These are phyloP conservation scores for Nomia melanderi DNA, from an alignment of 1,140 invertebrate species.

Conservation along the genomic window DNA sequence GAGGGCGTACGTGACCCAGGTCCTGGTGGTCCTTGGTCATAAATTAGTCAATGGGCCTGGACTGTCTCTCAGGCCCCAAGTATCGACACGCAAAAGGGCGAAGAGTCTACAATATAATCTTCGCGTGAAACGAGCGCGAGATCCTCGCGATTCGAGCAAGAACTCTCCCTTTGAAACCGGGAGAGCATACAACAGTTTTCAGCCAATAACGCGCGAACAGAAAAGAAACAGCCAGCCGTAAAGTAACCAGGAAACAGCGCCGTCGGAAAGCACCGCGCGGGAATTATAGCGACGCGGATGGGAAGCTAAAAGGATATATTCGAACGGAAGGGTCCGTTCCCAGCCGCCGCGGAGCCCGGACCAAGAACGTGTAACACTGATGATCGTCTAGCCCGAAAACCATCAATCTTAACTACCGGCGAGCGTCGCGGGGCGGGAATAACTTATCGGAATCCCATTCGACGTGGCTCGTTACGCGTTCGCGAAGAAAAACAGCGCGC, in stretches of 20 bases:
- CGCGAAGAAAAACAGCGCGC: constrained; percentile 36
- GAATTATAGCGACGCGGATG: background rate
- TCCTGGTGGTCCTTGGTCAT: no score
- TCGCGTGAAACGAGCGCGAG: no score
- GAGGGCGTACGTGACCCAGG: no score
- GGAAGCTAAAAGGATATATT: constrained; percentile 19
- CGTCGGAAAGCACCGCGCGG: background rate
- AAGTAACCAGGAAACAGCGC: background rate
- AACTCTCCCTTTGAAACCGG: no score
- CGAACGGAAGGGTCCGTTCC: constrained; percentile 7
- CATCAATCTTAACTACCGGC: constrained; percentile 35
- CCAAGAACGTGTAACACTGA: constrained; percentile 8
- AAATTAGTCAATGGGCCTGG: no score
- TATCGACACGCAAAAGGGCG: no score
- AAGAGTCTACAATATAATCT: no score
- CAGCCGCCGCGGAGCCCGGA: constrained; percentile 4
- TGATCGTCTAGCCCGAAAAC: constrained; percentile 8
- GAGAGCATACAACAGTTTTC: no score
- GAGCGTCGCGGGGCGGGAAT: constrained; percentile 3
- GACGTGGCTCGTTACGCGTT: constrained; percentile 37
- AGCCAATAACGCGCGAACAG: background rate
- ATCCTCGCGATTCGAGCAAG: no score
- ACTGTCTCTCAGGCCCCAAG: no score
- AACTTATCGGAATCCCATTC: constrained; percentile 47
- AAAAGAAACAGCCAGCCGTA: background rate